These are phyloP conservation scores for Hemicrepidius hirtus DNA, from an alignment of 2,888 invertebrate genomes.

Conservation along the genomic window DNA sequence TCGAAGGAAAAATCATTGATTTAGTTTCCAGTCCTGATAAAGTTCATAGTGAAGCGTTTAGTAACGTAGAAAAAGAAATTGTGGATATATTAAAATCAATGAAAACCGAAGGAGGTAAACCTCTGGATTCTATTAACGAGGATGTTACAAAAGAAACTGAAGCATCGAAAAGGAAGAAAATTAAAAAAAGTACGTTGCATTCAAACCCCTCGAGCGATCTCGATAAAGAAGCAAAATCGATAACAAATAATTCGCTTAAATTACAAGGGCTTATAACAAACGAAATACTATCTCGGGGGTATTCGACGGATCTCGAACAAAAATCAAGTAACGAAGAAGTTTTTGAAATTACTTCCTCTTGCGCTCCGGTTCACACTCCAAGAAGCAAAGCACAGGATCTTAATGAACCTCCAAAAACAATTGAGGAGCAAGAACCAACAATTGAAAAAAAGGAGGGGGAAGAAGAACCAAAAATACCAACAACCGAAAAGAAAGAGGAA, in stretches of 20 bases:
- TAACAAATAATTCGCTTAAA: too few species aligned
- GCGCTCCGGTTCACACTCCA: background rate
- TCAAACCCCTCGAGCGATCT: conserved; percentile 12
- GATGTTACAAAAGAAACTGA: background rate
- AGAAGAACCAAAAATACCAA: too few species aligned
- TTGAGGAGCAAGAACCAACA: background rate
- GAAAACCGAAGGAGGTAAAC: conserved; percentile 3
- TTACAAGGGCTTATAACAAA: too few species aligned
- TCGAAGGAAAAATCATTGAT: conserved; percentile 49
- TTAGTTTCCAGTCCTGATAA: conserved; percentile 42
- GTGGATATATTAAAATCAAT: conserved; percentile 37
- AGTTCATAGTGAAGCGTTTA: conserved; percentile 39
- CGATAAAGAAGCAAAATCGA: too few species aligned
- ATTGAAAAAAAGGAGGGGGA: too few species aligned
- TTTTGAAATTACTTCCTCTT: conserved; percentile 1
- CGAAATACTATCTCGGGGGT: too few species aligned
- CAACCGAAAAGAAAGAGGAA: too few species aligned
- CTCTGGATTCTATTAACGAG: conserved; percentile 28
- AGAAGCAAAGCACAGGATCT: background rate
- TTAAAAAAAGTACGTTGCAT: background rate
- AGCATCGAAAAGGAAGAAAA: background rate
- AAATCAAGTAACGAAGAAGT: conserved; percentile 22
- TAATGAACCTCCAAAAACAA: background rate
- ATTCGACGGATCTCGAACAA: background rate
- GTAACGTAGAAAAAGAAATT: conserved; percentile 42